Evolutionary conservation across 2,888 invertebrate species (phyloP), one percentile per base, ranked within the genome.

Genomic region (Drosophila peninsularis): DNA sequence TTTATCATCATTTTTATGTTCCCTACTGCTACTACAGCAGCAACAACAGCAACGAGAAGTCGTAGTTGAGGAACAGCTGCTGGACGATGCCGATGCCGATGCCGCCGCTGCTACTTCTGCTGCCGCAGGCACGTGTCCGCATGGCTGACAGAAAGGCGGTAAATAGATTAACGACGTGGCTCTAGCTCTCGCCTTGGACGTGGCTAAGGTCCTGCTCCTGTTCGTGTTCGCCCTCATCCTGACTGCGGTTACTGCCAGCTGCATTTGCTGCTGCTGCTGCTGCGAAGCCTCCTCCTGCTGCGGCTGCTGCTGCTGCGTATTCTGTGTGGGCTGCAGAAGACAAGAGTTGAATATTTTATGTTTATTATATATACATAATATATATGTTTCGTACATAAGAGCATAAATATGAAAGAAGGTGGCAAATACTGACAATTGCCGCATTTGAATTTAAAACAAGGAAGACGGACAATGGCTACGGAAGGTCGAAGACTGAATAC

Each of bases 101-200:
- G 57, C 57, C 55, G n/a, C 27, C 54, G 50, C 42, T 2, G 13
- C 21, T 54, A 56, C 37, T 57, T 55, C 52, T 53, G 65, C 52
- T 56, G 82, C 76, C 82, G 80, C 82, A 78, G 89, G 90, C 88
- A 84, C 90, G 87, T 90, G 90, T 82, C 87, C 84, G 83, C 87
- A 87, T 82, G 90, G 79, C 78, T 78, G 68, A 83, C 88, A 89
- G 85, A 85, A 87, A 82, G 90, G 90, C 88, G 90, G 89, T 88
- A 90, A 90, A 90, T 89, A 90, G 84, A 88, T 90, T 90, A 90
- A 89, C 83, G 90, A 89, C 82, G 88, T 88, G 78, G 84, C 76
- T 67, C 79, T 77, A 67, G 68, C 68, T 75, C 85, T 84, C 85
- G 82, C 69, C 80, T 75, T 78, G 53, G 71, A 78, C 75, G 78